Percentiles rank a stretch among this genome's conserved stretches.
Conservation (phyloP, 92 coral and sea anemone species). For the Porites cylindrica region DNA sequence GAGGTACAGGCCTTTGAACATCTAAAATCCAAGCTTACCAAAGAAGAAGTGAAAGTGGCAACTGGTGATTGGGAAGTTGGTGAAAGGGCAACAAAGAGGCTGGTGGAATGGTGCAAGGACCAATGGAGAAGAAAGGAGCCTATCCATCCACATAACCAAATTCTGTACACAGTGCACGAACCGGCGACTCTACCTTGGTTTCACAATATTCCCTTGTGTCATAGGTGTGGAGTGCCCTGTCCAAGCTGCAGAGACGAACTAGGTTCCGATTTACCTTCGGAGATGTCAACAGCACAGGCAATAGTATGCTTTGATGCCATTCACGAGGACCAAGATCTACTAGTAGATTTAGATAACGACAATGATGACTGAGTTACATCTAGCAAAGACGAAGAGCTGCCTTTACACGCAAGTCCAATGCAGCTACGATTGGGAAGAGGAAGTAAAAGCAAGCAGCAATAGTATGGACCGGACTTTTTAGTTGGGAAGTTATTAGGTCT, state of each 20-base stretch:
- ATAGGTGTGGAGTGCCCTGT: constrained; percentile 57
- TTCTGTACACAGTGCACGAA: background rate
- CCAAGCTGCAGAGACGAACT: constrained; percentile 57
- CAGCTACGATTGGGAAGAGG: background rate
- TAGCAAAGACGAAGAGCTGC: background rate
- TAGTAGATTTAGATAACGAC: background rate
- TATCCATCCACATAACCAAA: background rate
- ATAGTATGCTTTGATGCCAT: constrained; percentile 16
- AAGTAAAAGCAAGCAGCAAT: too few species aligned
- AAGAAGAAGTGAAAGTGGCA: background rate
- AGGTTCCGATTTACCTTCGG: constrained; percentile 31
- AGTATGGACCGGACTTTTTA: too few species aligned
- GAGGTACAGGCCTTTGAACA: constrained; percentile 35
- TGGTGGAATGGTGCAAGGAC: constrained; percentile 71
- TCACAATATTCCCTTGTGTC: constrained; percentile 54
- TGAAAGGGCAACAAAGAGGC: constrained; percentile 2
- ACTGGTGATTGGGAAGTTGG: constrained; percentile 44
- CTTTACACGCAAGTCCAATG: background rate
- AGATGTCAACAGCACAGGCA: constrained; percentile 36
- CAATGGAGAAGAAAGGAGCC: constrained; percentile 60
- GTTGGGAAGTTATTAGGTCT: too few species aligned
- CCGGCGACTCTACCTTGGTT: constrained; percentile 37
- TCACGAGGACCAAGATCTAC: constrained; percentile 4
- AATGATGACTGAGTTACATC: background rate
- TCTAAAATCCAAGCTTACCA: background rate